phyloP scores from a whole-genome alignment of 2,113 vertebrate genomes.

The Zapus hudsonius region DNA sequence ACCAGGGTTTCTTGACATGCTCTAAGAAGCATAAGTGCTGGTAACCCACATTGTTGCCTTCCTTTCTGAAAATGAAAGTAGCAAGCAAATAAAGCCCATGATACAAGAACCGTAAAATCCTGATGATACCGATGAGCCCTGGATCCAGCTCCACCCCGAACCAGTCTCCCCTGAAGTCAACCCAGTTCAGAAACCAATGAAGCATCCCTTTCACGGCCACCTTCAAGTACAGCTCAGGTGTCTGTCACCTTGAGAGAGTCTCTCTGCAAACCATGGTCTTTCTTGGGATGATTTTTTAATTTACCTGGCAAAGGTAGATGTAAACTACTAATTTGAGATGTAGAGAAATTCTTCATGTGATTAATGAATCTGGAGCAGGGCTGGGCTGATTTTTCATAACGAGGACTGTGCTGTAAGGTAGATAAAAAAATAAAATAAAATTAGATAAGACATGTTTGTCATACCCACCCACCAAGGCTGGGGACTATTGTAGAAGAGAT shows the following conservation, averaged over 20 bases:
- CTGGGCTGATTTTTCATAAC: neutral
- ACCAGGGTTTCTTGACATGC: neutral
- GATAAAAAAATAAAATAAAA: neutral
- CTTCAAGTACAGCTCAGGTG: neutral
- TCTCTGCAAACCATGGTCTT: neutral
- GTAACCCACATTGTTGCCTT: neutral
- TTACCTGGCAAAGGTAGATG: conserved; percentile 59
- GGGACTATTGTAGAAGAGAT: too few species aligned
- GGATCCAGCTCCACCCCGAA: neutral
- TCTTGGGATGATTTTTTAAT: neutral
- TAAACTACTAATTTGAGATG: conserved; percentile 61
- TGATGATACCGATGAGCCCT: neutral
- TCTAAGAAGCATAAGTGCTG: neutral
- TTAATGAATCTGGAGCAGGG: conserved; percentile 83
- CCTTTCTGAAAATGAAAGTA: conserved; percentile 10
- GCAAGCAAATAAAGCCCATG: neutral
- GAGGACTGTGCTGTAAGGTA: neutral
- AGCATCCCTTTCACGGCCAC: neutral
- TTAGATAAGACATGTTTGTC: too few species aligned
- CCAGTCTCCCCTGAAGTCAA: neutral
- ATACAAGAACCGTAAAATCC: neutral
- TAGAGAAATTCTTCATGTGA: conserved; percentile 82
- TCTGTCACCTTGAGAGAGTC: neutral
- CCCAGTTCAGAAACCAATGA: neutral
- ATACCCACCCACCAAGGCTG: too few species aligned